Conservation (phyloP, 2,888 invertebrate genomes). For the Melanchra persicariae region DNA sequence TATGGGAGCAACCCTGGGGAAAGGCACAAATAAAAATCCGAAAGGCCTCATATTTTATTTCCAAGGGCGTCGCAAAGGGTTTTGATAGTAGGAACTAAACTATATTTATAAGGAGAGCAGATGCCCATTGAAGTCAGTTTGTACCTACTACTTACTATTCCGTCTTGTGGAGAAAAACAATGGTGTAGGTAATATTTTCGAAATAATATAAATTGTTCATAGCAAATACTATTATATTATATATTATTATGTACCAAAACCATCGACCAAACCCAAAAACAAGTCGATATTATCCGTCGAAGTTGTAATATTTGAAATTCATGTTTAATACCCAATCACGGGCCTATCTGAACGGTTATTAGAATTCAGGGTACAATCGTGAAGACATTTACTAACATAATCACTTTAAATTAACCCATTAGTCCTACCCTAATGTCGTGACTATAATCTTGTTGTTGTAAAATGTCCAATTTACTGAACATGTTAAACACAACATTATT, state of each 20-base stretch:
- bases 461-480: constrained; percentile 48
- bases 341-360: constrained; percentile 46
- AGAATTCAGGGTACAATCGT: constrained; percentile 34
- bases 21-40: constrained; percentile 10
- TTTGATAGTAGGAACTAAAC: constrained; percentile 13
- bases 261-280: neutral
- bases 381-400: constrained; percentile 55
- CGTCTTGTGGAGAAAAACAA: neutral
- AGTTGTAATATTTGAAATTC: constrained; percentile 13
- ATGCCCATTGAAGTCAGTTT: neutral
- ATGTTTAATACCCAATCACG: constrained; percentile 37
- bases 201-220: neutral
- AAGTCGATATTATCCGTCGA: constrained; percentile 13
- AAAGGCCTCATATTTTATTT: constrained; percentile 25
- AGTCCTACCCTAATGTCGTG: constrained; percentile 52
- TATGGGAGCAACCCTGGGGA: constrained; percentile 14
- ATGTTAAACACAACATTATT: constrained; percentile 37
- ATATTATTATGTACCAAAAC: no score
- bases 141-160: neutral
- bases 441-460: constrained; percentile 49
- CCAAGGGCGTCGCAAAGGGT: constrained; percentile 9
- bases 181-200: neutral
- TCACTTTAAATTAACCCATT: constrained; percentile 51
- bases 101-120: constrained; percentile 1
- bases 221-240: neutral